These are phyloP conservation scores for Reinhardtius hippoglossoides DNA, from an alignment of 2,113 vertebrate species.

Conservation along the genomic window DNA sequence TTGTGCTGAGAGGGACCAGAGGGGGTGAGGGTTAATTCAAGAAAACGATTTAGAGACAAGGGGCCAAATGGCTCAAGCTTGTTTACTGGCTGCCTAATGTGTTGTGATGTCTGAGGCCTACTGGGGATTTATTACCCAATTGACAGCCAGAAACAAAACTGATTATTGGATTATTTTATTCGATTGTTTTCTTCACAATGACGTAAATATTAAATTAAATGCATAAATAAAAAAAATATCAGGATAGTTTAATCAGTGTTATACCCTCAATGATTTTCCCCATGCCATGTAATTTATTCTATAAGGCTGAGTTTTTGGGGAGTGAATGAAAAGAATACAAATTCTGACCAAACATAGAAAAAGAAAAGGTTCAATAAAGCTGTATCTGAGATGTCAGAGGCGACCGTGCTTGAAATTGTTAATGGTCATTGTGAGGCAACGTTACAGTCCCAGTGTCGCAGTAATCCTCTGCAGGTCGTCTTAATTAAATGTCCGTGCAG, in stretches of 20 bases:
- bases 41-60: slow-evolving; percentile 37
- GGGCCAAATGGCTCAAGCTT: slow-evolving; percentile 68
- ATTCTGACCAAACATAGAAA: slow-evolving; percentile 9
- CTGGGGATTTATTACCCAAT: not conserved
- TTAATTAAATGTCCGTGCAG: slow-evolving; percentile 83
- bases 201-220: no score
- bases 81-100: not conserved
- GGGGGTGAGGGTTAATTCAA: slow-evolving; percentile 68
- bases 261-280: not conserved
- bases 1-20: slow-evolving; percentile 39
- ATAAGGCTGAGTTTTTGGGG: not conserved
- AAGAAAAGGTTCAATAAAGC: not conserved
- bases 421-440: slow-evolving; percentile 73
- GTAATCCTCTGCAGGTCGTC: slow-evolving; percentile 78
- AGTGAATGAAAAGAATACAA: not conserved
- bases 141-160: not conserved
- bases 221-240: no score
- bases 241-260: not conserved
- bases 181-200: not conserved
- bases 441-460: slow-evolving; percentile 73
- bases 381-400: slow-evolving; percentile 39
- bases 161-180: not conserved
- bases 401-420: slow-evolving; percentile 67
- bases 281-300: not conserved
- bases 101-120: not conserved